A percentile compares a stretch with the other conserved stretches of the same genome.
Conservation (phyloP, 2,888 invertebrate genomes). For the Apotomis betuletana region DNA sequence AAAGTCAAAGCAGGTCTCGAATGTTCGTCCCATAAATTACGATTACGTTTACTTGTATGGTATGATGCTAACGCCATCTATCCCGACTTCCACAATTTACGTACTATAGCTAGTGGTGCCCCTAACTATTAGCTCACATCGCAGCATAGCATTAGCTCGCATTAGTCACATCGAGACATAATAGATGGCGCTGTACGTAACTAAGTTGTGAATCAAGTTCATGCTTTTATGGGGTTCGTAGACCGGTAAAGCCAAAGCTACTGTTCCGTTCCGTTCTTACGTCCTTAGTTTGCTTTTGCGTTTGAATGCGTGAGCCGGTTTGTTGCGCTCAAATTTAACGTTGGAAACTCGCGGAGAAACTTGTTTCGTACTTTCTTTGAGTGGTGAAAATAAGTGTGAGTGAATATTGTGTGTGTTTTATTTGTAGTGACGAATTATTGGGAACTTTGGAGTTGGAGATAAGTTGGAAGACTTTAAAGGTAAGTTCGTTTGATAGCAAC, state of each 20-base stretch:
- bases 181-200: constrained; percentile 40
- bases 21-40: no score
- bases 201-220: constrained; percentile 37
- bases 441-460: constrained; percentile 51
- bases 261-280: background rate
- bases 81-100: background rate
- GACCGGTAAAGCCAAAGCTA: constrained; percentile 32
- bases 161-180: background rate
- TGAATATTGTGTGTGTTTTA: constrained; percentile 56
- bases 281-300: constrained; percentile 68
- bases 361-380: constrained; percentile 65
- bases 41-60: background rate
- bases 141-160: background rate
- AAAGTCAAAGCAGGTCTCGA: background rate
- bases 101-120: background rate
- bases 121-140: no score
- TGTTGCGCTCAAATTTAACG: constrained; percentile 52
- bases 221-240: constrained; percentile 38
- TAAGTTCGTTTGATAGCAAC: constrained; percentile 71
- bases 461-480: constrained; percentile 58
- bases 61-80: constrained; percentile 15
- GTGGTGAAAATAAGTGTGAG: constrained; percentile 59
- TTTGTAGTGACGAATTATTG: constrained; percentile 49
- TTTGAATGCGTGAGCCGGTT: constrained; percentile 55
- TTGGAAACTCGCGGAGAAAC: constrained; percentile 71